A percentile compares a stretch with the other conserved stretches of the same genome.
Evolutionary conservation across 35 echinoderm and acorn worm species (phyloP).

Genomic region (Acanthaster planci): DNA sequence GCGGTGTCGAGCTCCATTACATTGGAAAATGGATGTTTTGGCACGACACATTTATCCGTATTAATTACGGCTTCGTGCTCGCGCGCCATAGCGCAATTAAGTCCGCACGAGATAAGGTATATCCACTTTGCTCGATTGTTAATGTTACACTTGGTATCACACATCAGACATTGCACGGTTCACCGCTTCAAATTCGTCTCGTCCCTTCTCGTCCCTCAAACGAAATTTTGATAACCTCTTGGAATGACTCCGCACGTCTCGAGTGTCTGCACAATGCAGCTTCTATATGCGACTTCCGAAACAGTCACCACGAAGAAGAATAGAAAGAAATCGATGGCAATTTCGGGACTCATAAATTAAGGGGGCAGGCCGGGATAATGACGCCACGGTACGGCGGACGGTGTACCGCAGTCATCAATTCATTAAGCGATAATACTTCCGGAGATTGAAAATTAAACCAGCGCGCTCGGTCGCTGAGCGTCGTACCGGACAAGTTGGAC

Average conservation of each 20-base stretch:
- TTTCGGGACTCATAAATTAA: background rate
- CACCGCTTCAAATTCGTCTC: too few species aligned
- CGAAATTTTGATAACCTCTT: background rate
- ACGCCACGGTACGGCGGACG: background rate
- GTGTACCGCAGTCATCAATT: background rate
- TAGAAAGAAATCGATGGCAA: background rate
- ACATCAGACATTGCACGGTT: too few species aligned
- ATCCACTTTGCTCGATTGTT: too few species aligned
- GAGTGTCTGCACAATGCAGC: too few species aligned
- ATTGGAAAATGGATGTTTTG: too few species aligned
- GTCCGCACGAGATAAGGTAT: too few species aligned
- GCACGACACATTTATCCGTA: too few species aligned
- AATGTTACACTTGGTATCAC: too few species aligned
- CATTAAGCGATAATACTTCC: constrained; percentile 31
- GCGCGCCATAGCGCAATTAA: too few species aligned
- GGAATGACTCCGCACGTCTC: background rate
- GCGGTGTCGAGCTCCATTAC: too few species aligned
- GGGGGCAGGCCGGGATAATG: background rate
- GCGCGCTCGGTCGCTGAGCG: background rate
- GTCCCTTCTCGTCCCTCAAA: too few species aligned
- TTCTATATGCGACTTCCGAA: background rate
- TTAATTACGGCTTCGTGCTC: too few species aligned
- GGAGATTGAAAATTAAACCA: constrained; percentile 11
- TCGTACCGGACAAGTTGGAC: background rate
- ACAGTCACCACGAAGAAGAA: background rate